Percentiles rank a stretch among this genome's conserved stretches.
These are phyloP conservation scores for Enoplosus armatus DNA, from an alignment of 2,797 vertebrate genomes.

Conservation along the genomic window DNA sequence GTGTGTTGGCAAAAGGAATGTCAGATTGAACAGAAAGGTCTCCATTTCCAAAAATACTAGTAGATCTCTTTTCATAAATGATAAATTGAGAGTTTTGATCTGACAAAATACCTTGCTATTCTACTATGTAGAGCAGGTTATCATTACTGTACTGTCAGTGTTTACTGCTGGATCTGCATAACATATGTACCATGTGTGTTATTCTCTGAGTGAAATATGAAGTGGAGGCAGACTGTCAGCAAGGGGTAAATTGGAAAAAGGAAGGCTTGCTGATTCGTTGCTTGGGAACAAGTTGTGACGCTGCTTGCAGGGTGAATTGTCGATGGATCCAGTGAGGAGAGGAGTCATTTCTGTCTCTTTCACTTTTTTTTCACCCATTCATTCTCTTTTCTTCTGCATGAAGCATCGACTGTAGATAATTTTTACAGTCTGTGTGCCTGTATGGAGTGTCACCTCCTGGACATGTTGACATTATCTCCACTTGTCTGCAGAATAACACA, in stretches of 20 bases:
- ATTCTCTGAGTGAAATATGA: constrained; percentile 26
- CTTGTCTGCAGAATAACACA: constrained; percentile 32
- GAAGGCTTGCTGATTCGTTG: constrained; percentile 58
- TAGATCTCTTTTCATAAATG: neutral
- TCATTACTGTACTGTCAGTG: neutral
- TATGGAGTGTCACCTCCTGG: constrained; percentile 16
- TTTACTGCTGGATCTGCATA: neutral
- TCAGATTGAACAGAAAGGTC: neutral
- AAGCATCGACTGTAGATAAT: neutral
- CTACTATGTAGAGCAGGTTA: neutral
- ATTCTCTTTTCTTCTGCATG: constrained; percentile 9
- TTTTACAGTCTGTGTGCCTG: neutral
- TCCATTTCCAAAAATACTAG: constrained; percentile 3
- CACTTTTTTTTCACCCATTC: neutral
- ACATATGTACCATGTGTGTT: constrained; percentile 7
- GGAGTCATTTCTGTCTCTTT: constrained; percentile 2
- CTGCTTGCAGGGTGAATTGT: constrained; percentile 40
- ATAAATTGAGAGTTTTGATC: neutral
- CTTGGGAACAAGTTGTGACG: constrained; percentile 54
- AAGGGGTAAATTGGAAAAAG: constrained; percentile 51
- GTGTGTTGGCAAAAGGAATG: neutral
- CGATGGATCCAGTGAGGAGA: constrained; percentile 23
- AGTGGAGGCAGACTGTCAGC: constrained; percentile 51
- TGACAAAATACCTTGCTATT: neutral
- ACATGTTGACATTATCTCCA: constrained; percentile 30